A percentile compares a stretch with the other conserved stretches of the same genome.
Evolutionary conservation across 1,140 invertebrate species (phyloP).

Genomic region (Drosophila ananassae): DNA sequence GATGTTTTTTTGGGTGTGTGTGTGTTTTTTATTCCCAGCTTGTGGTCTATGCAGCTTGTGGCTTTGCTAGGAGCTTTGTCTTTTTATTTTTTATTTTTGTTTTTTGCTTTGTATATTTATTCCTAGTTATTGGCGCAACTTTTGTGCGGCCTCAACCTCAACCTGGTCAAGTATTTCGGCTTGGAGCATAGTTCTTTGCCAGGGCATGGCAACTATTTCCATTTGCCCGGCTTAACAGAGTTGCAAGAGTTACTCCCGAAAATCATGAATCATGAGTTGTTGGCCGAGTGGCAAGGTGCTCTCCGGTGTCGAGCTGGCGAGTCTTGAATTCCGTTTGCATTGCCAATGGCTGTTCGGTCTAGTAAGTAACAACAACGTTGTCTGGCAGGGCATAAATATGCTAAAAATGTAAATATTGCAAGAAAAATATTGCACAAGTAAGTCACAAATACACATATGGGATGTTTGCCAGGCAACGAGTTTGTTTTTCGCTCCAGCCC

Average conservation of each 20-base stretch:
- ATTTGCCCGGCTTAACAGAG: conserved; percentile 62
- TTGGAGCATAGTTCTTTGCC: conserved; percentile 58
- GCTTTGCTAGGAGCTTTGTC: conserved; percentile 4
- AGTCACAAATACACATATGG: conserved; percentile 25
- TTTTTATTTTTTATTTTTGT: conserved; percentile 10
- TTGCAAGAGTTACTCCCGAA: conserved; percentile 41
- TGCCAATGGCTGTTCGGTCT: conserved; percentile 72
- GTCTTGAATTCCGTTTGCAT: conserved; percentile 72
- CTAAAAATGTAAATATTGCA: conserved; percentile 72
- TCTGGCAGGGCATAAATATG: conserved; percentile 65
- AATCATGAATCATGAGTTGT: conserved; percentile 31
- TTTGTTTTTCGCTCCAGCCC: conserved; percentile 19
- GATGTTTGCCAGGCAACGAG: conserved; percentile 25
- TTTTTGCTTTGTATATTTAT: conserved; percentile 30
- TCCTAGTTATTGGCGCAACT: conserved; percentile 53
- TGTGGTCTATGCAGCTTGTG: conserved; percentile 50
- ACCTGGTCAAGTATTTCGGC: conserved; percentile 42
- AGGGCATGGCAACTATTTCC: conserved; percentile 67
- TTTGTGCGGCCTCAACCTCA: conserved; percentile 45
- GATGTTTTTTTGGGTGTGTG: conserved; percentile 27
- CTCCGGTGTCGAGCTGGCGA: conserved; percentile 47
- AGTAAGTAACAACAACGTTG: conserved; percentile 56
- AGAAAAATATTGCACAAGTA: conserved; percentile 61
- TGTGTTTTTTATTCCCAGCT: conserved; percentile 11
- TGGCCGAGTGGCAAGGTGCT: conserved; percentile 16